phyloP scores from a whole-genome alignment of 2,797 vertebrate species.

The Syngnathus acus region DNA sequence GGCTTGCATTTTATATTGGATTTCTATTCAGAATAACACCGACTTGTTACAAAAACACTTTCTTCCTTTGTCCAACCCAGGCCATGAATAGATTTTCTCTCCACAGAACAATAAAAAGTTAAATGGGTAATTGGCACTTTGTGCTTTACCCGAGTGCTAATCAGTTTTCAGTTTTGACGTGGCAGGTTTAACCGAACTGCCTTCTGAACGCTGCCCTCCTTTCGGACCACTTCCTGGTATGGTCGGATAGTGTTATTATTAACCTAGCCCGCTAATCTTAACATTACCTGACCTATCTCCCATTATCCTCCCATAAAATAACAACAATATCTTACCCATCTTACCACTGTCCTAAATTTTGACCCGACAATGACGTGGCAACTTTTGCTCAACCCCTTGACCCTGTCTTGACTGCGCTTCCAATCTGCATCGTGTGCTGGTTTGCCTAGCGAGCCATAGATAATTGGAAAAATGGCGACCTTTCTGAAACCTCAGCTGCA shows the following conservation, averaged over 20 bases:
- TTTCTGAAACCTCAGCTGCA: neutral
- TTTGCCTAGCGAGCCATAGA: neutral
- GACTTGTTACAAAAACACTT: neutral
- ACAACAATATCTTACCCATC: neutral
- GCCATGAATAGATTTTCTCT: slow-evolving; percentile 12
- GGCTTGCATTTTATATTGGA: slow-evolving; percentile 8
- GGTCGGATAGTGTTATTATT: neutral
- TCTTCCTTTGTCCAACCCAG: neutral
- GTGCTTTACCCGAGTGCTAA: slow-evolving; percentile 20
- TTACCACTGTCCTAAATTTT: neutral
- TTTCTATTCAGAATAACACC: slow-evolving; percentile 13
- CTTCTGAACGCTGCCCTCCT: slow-evolving; percentile 33
- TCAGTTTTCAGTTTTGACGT: slow-evolving; percentile 47
- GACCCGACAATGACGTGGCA: neutral
- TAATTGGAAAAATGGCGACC: neutral
- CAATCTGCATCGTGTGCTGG: neutral
- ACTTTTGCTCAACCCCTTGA: neutral
- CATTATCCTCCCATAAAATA: neutral
- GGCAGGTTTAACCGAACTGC: slow-evolving; percentile 35
- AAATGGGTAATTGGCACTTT: neutral
- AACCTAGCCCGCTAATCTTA: neutral
- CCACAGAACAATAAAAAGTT: slow-evolving; percentile 6
- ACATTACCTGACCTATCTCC: neutral
- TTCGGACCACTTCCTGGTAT: neutral
- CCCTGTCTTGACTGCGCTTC: neutral